phyloP scores from a whole-genome alignment of 2,797 vertebrate species.

The Catostomus latipinnis region DNA sequence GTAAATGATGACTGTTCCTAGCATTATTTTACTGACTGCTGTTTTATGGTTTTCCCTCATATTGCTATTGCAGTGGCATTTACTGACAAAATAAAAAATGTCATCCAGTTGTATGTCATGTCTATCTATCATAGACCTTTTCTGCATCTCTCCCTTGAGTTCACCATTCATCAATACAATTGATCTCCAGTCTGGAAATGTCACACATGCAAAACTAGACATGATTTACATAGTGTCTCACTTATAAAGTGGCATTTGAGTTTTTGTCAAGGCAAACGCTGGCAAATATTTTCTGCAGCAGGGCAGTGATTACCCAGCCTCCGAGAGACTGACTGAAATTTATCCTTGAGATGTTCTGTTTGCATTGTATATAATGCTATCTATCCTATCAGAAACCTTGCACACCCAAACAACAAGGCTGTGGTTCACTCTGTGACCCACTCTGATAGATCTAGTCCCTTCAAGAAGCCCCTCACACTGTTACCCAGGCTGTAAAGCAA shows the following conservation, averaged over 20 bases:
- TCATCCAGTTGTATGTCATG: slow-evolving; percentile 12
- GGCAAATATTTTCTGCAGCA: slow-evolving; percentile 10
- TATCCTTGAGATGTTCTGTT: neutral
- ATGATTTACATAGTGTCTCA: slow-evolving; percentile 15
- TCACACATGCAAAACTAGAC: slow-evolving; percentile 30
- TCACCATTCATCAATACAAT: slow-evolving; percentile 26
- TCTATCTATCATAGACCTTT: slow-evolving; percentile 15
- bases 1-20: no score
- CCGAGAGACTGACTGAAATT: neutral
- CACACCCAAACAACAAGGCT: neutral
- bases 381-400: neutral
- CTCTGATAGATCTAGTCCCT: no score
- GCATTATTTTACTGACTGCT: neutral
- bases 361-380: neutral
- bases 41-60: slow-evolving; percentile 6
- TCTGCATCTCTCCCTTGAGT: slow-evolving; percentile 56
- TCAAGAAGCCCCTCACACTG: no score
- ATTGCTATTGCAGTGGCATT: slow-evolving; percentile 14
- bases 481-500: no score
- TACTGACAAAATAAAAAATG: slow-evolving; percentile 10
- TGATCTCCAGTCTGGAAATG: slow-evolving; percentile 36
- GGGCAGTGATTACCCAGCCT: neutral
- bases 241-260: slow-evolving; percentile 19
- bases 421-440: no score
- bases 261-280: slow-evolving; percentile 26